These are phyloP conservation scores for Pituophis catenifer DNA, from an alignment of 2,113 vertebrate species.

Conservation along the genomic window DNA sequence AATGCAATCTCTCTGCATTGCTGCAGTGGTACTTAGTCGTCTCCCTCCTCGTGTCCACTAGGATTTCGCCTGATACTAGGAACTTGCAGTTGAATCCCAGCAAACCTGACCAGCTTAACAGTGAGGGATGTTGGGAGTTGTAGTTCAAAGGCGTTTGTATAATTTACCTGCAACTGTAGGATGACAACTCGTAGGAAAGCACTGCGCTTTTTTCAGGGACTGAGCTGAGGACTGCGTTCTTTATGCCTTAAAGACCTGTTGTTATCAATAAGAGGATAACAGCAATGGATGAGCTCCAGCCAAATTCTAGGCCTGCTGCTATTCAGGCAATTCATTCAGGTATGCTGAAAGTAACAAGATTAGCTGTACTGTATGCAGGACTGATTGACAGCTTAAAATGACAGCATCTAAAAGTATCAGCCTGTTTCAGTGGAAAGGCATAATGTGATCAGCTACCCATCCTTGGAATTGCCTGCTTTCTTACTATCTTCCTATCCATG, in stretches of 20 bases:
- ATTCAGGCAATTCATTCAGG: background rate
- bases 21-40: background rate
- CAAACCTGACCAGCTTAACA: background rate
- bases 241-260: background rate
- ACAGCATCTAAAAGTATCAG: too few relatives aligned
- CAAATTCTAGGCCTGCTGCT: background rate
- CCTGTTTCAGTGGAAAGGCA: background rate
- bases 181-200: background rate
- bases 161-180: background rate
- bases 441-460: background rate
- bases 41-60: background rate
- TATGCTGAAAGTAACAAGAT: background rate
- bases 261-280: background rate
- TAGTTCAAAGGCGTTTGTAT: background rate
- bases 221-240: background rate
- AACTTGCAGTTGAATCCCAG: background rate
- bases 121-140: background rate
- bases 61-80: background rate
- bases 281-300: too few relatives aligned
- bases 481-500: background rate
- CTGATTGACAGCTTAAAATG: background rate
- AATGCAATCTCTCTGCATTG: background rate
- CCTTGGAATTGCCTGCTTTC: background rate
- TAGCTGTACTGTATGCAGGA: too few relatives aligned
- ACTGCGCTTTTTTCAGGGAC: background rate